phyloP scores from a whole-genome alignment of 2,797 vertebrate species.

The Pangasius mekongensis region DNA sequence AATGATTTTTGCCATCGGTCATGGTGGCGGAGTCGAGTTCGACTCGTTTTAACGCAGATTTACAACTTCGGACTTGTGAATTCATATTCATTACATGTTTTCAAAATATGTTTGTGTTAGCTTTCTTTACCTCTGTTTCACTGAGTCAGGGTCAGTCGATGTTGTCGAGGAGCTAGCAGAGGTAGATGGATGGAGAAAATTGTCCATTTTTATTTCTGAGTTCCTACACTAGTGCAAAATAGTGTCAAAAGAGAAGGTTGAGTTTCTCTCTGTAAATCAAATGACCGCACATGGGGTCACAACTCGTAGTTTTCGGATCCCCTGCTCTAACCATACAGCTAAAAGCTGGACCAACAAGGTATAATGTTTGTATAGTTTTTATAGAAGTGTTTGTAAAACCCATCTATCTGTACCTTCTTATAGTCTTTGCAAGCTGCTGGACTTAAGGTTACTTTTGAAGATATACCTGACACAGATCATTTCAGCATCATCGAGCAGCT shows the following conservation, averaged over 20 bases:
- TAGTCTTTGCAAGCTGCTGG: slow-evolving; percentile 70
- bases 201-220: not conserved
- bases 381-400: not conserved
- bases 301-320: not conserved
- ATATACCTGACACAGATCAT: slow-evolving; percentile 77
- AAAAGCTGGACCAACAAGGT: not conserved
- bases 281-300: not conserved
- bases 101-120: not conserved
- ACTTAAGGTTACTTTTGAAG: slow-evolving; percentile 74
- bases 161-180: not conserved
- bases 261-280: not conserved
- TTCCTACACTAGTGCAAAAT: not conserved
- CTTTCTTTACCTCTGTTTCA: not conserved
- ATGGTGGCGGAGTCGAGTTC: not conserved
- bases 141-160: not conserved
- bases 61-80: not conserved
- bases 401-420: not conserved
- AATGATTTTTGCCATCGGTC: not conserved
- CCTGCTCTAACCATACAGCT: no score
- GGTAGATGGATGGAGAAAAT: not conserved
- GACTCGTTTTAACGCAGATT: not conserved
- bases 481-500: slow-evolving; percentile 78
- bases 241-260: not conserved
- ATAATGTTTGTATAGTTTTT: not conserved
- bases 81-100: not conserved